Conservation (phyloP, 2,797 vertebrate genomes). For the Lacerta bilineata region DNA sequence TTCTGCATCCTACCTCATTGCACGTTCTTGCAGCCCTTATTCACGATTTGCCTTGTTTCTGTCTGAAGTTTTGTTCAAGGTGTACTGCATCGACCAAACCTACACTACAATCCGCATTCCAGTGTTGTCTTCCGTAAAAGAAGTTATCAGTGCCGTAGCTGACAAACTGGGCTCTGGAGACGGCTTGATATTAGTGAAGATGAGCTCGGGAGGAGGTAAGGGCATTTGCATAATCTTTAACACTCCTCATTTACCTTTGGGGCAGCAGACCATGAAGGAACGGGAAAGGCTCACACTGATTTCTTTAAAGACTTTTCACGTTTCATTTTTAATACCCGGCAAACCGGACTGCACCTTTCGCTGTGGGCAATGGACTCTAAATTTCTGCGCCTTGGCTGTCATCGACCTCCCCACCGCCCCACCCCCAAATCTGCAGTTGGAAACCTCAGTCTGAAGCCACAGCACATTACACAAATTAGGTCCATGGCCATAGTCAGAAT, state of each 20-base stretch:
- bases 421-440: background rate
- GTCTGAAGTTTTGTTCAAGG: slow-evolving; percentile 93
- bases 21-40: accelerated
- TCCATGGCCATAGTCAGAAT: background rate
- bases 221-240: slow-evolving; percentile 54
- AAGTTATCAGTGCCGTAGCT: slow-evolving; percentile 90
- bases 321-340: slow-evolving; percentile 8
- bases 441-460: background rate
- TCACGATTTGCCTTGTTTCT: background rate
- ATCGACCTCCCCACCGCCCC: background rate
- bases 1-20: slow-evolving; percentile 13
- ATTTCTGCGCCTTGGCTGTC: background rate
- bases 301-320: slow-evolving; percentile 57
- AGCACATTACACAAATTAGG: background rate
- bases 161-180: slow-evolving; percentile 96
- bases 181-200: slow-evolving; percentile 91
- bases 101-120: slow-evolving; percentile 96
- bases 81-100: slow-evolving; percentile 96
- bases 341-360: slow-evolving; percentile 8
- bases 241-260: slow-evolving; percentile 29
- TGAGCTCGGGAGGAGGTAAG: slow-evolving; percentile 97
- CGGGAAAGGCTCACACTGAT: slow-evolving; percentile 44
- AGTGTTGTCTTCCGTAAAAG: slow-evolving; percentile 90
- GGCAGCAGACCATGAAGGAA: slow-evolving; percentile 52
- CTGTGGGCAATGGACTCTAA: background rate